These are phyloP conservation scores for Caenorhabditis auriculariae DNA, from an alignment of 2,888 invertebrate species.

Conservation along the genomic window DNA sequence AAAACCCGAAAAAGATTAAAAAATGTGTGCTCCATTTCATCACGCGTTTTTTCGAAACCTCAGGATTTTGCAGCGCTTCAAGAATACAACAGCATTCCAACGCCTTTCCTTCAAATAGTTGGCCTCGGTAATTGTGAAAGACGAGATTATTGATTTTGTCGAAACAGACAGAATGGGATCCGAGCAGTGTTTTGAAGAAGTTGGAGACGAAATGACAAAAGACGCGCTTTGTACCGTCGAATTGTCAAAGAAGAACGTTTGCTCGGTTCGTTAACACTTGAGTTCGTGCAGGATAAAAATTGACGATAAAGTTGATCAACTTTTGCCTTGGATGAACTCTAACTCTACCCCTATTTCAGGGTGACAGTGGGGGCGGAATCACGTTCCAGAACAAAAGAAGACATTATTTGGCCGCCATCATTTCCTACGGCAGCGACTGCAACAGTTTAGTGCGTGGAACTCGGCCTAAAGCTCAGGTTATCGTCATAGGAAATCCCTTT, in stretches of 20 bases:
- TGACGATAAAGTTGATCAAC: too few species aligned
- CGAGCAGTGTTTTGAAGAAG: slow-evolving; percentile 12
- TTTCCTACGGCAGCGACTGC: slow-evolving; percentile 24
- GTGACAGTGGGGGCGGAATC: slow-evolving; percentile 27
- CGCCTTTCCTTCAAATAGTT: slow-evolving; percentile 19
- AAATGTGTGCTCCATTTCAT: too few species aligned
- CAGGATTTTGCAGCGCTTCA: neutral
- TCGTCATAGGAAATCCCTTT: neutral
- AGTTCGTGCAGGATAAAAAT: neutral
- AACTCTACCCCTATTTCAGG: too few species aligned
- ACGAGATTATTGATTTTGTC: neutral
- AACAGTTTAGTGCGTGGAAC: slow-evolving; percentile 10
- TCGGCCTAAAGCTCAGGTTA: neutral
- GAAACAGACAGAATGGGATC: slow-evolving; percentile 1
- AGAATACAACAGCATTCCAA: slow-evolving; percentile 9
- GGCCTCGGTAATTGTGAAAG: slow-evolving; percentile 1
- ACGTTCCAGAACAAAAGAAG: slow-evolving; percentile 5
- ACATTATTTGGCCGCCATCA: slow-evolving; percentile 12
- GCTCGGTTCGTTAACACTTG: slow-evolving; percentile 6
- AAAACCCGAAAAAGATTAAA: too few species aligned
- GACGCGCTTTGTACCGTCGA: slow-evolving; percentile 23
- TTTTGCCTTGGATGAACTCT: too few species aligned
- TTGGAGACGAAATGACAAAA: slow-evolving; percentile 9
- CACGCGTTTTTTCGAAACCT: too few species aligned
- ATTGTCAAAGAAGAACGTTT: slow-evolving; percentile 21